Conservation (phyloP, 1,140 invertebrate genomes). For the Trichonephila clavata region DNA sequence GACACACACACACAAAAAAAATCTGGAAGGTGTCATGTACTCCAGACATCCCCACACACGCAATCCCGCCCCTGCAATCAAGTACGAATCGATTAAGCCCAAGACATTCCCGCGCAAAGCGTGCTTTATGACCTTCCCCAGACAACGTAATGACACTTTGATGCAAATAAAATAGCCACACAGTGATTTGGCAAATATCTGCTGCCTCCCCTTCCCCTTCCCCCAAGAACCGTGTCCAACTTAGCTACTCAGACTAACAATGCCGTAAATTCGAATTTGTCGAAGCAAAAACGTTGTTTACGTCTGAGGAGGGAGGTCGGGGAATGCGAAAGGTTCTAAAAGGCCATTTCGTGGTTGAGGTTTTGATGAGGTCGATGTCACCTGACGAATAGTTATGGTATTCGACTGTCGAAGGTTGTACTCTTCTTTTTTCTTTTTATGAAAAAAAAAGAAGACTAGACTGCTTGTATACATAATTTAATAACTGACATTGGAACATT, state of each 20-base stretch:
- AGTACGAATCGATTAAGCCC: not conserved
- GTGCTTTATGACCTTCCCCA: not conserved
- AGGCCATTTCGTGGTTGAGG: conserved; percentile 18
- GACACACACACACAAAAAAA: not conserved
- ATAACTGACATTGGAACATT: not conserved
- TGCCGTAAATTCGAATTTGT: conserved; percentile 29
- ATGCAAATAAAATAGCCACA: conserved; percentile 46
- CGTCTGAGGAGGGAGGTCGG: not conserved
- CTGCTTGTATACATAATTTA: not conserved
- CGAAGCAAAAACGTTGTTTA: conserved; percentile 38
- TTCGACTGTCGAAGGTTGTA: conserved; percentile 19
- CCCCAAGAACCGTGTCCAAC: not conserved
- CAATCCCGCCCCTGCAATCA: conserved; percentile 11
- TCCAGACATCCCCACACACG: not conserved
- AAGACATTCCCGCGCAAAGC: not conserved
- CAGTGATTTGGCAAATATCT: not conserved
- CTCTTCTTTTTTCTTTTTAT: not conserved
- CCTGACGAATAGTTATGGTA: not conserved
- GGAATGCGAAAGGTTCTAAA: not conserved
- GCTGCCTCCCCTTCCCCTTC: not conserved
- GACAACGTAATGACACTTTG: conserved; percentile 37
- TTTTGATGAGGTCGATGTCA: conserved; percentile 18
- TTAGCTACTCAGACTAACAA: conserved; percentile 1
- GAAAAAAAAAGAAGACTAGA: not conserved
- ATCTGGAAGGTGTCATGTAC: not conserved